A percentile compares a stretch with the other conserved stretches of the same genome.
These are phyloP conservation scores for Kradibia gibbosae DNA, from an alignment of 1,140 invertebrate species.

Conservation along the genomic window DNA sequence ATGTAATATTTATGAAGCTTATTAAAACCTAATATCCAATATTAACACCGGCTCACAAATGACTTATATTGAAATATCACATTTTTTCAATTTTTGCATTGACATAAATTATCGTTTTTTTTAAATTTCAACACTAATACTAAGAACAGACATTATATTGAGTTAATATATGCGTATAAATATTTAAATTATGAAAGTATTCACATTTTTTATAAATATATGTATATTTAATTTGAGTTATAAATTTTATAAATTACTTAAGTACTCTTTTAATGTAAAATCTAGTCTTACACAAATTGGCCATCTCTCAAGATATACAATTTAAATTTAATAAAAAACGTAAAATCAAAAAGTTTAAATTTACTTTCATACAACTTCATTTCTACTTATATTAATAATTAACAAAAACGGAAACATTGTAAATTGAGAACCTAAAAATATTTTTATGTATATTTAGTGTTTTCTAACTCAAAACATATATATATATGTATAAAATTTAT, in stretches of 20 bases:
- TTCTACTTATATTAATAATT: too few species aligned
- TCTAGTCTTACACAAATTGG: background rate
- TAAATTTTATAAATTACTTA: too few species aligned
- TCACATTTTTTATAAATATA: slow-evolving; percentile 20
- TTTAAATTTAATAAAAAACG: background rate
- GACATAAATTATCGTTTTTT: background rate
- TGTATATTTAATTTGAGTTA: slow-evolving; percentile 20
- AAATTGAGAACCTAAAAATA: slow-evolving; percentile 8
- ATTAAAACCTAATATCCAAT: background rate
- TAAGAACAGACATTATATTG: background rate
- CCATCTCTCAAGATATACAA: background rate
- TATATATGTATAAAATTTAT: background rate
- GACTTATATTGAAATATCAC: background rate
- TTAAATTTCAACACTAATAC: background rate
- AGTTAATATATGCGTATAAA: background rate
- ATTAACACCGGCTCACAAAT: background rate
- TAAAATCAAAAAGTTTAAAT: background rate
- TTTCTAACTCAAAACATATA: background rate
- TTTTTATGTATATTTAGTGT: background rate
- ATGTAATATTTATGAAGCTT: background rate
- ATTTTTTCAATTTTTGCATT: background rate
- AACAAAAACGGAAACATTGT: too few species aligned
- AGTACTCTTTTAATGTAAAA: too few species aligned
- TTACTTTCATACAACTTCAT: too few species aligned
- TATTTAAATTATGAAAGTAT: background rate